phyloP scores from a whole-genome alignment of 92 coral and sea anemone species.

The Bergia puertoricense region DNA sequence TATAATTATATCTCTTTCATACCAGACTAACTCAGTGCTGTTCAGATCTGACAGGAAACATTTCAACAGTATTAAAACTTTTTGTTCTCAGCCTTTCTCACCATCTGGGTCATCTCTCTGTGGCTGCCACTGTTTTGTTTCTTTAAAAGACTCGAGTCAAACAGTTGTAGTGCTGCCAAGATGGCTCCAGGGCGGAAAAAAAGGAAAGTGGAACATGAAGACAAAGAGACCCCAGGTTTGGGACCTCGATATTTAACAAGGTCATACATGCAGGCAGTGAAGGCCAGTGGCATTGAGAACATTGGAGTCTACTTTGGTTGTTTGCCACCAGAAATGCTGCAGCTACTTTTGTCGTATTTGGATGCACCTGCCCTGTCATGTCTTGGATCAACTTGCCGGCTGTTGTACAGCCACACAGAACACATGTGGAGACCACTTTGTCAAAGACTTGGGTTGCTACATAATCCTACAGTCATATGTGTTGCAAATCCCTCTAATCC shows the following conservation, averaged over 20 bases:
- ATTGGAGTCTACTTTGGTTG: constrained; percentile 86
- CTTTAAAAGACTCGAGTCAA: neutral
- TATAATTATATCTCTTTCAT: neutral
- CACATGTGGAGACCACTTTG: constrained; percentile 88
- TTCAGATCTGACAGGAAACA: constrained; percentile 13
- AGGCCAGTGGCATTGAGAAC: constrained; percentile 77
- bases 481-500: constrained; percentile 81
- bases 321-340: constrained; percentile 93
- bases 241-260: constrained; percentile 75
- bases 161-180: constrained; percentile 2
- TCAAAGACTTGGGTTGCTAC: constrained; percentile 63
- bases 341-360: constrained; percentile 71
- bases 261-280: constrained; percentile 63
- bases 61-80: neutral
- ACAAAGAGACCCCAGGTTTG: neutral
- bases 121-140: neutral
- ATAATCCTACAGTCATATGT: constrained; percentile 80
- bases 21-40: constrained; percentile 1
- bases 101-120: constrained; percentile 9
- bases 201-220: constrained; percentile 20
- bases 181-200: constrained; percentile 67
- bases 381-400: constrained; percentile 86
- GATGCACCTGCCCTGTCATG: constrained; percentile 95
- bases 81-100: constrained; percentile 6
- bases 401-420: constrained; percentile 71